Percentiles rank a stretch among this genome's conserved stretches.
phyloP scores from a whole-genome alignment of 2,113 vertebrate genomes.

The Corydoras sp. region DNA sequence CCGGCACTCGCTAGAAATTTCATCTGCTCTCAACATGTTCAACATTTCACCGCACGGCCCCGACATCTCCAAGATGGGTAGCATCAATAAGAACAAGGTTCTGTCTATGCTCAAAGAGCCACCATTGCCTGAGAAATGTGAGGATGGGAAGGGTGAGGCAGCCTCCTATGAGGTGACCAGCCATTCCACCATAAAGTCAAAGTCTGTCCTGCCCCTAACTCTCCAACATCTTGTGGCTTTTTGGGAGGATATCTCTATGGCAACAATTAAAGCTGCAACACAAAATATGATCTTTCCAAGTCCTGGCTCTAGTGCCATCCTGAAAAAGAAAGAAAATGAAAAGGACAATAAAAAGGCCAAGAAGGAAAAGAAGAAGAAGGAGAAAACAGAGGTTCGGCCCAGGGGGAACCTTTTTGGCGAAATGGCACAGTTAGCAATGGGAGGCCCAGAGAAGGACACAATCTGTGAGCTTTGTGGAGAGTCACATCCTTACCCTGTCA shows the following conservation, averaged over 20 bases:
- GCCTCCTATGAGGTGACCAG: constrained; percentile 77
- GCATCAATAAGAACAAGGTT: constrained; percentile 98
- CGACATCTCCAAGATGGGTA: constrained; percentile 98
- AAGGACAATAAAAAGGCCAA: constrained; percentile 91
- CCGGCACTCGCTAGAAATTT: constrained; percentile 95
- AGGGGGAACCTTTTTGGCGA: constrained; percentile 96
- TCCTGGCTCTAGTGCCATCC: constrained; percentile 90
- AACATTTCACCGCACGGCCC: constrained; percentile 94
- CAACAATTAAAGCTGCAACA: constrained; percentile 95
- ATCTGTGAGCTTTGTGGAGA: constrained; percentile 97
- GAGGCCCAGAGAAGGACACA: constrained; percentile 96
- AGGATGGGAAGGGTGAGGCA: constrained; percentile 82
- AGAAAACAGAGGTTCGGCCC: constrained; percentile 87
- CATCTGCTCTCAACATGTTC: constrained; percentile 96
- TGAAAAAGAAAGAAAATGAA: constrained; percentile 94
- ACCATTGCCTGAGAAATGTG: constrained; percentile 90
- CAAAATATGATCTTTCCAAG: constrained; percentile 99
- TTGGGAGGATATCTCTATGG: constrained; percentile 97
- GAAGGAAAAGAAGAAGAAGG: constrained; percentile 98
- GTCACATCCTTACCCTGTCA: constrained; percentile 95
- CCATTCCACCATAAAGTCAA: constrained; percentile 71
- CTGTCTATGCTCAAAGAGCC: constrained; percentile 97
- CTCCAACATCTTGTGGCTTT: constrained; percentile 95
- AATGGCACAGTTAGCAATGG: constrained; percentile 96
- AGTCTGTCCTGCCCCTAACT: constrained; percentile 89